Conservation (phyloP, 2,888 invertebrate genomes). For the Helleia helle region DNA sequence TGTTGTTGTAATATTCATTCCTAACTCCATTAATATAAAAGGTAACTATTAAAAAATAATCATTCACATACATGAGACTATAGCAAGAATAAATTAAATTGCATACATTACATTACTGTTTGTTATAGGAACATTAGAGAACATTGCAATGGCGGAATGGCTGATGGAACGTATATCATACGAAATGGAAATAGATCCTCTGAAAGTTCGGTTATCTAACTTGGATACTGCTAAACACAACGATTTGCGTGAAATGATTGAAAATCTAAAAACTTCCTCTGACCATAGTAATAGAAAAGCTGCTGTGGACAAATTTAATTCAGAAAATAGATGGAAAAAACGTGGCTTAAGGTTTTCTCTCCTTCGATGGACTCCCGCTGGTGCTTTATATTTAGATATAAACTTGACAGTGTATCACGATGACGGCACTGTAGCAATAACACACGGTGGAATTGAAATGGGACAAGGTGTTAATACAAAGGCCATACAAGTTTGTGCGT, state of each 20-base stretch:
- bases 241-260: conserved; percentile 44
- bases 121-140: conserved; percentile 79
- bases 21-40: too few species aligned
- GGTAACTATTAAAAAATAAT: too few species aligned
- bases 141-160: conserved; percentile 74
- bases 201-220: conserved; percentile 56
- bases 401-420: conserved; percentile 79
- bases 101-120: too few species aligned
- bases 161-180: conserved; percentile 79
- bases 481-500: conserved; percentile 78
- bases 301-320: conserved; percentile 73
- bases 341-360: conserved; percentile 80
- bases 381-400: conserved; percentile 66
- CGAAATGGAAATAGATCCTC: conserved; percentile 69
- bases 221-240: conserved; percentile 52
- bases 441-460: conserved; percentile 82
- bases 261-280: conserved; percentile 47
- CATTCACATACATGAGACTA: too few species aligned
- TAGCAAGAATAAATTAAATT: too few species aligned
- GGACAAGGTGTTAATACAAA: conserved; percentile 87
- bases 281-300: conserved; percentile 61
- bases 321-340: conserved; percentile 84
- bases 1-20: too few species aligned
- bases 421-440: conserved; percentile 80
- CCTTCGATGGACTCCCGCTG: conserved; percentile 76